These are phyloP conservation scores for Hippocampus zosterae DNA, from an alignment of 2,113 vertebrate species.

Conservation along the genomic window DNA sequence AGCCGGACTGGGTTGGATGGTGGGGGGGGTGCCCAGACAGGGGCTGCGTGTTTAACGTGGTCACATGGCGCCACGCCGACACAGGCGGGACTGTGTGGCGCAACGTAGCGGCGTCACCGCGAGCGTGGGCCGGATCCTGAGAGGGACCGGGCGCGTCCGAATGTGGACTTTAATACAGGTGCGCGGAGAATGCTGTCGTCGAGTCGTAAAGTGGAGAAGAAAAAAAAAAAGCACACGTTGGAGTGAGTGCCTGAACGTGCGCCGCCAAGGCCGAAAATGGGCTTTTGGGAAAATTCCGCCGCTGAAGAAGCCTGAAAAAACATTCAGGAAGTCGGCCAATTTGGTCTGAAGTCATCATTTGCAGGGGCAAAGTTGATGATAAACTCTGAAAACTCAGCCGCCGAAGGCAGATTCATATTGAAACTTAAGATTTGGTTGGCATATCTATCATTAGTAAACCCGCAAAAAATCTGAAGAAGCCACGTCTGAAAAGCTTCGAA, in stretches of 20 bases:
- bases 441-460: background rate
- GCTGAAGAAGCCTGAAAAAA: too few relatives aligned
- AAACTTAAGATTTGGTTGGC: background rate
- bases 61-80: conserved; percentile 44
- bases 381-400: background rate
- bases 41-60: conserved; percentile 69
- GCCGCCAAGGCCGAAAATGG: background rate
- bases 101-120: conserved; percentile 15
- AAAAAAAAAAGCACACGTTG: background rate
- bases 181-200: conserved; percentile 33
- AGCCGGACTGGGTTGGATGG: conserved; percentile 52
- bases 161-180: conserved; percentile 45
- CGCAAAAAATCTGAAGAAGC: background rate
- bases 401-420: background rate
- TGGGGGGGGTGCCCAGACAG: conserved; percentile 49
- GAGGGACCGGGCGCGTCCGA: conserved; percentile 35
- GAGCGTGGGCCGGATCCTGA: conserved; percentile 30
- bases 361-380: too few relatives aligned
- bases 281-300: too few relatives aligned
- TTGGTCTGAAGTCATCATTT: too few relatives aligned
- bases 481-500: too few relatives aligned
- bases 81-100: conserved; percentile 40
- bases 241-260: background rate
- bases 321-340: too few relatives aligned
- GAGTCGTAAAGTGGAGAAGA: background rate